Evolutionary conservation across 2,113 vertebrate genomes (phyloP), one percentile per base, ranked within the genome.

Genomic region (Gasterosteus nipponicus): DNA sequence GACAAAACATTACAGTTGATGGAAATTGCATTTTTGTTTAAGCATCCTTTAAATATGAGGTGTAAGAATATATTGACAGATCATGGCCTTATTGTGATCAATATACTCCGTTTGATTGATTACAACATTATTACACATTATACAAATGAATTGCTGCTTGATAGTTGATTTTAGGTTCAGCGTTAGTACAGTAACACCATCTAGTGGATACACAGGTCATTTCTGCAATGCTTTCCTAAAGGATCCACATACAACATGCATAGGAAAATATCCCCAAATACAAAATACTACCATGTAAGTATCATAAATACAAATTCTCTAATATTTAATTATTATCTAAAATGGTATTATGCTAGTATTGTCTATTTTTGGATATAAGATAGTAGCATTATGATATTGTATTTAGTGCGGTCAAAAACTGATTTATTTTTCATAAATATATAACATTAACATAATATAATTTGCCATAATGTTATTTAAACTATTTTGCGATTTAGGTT

Each of bases 191-290:
- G 7, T 18, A 12, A 0, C 33, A 12, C 79, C 87, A 69, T 16
- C 86, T 80, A 67, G 81, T 83, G 89, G 83, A 73, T 16, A 8
- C 2, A 69, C 7, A 16, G 53, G 10, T 16, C 3, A 74, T 12
- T 41, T 19, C 61, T 74, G n/a, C n/a, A n/a, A 5, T 4, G 14
- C 16, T 39, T 22, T n/a, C 54, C 57, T 35, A 12, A 49, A 74
- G 49, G 22, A 33, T 46, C 10, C 39, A 42, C 54, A 7, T 29
- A 42, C 2, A n/a, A 58, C 41, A 58, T n/a, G 2, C 56, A 57
- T 29, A 10, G 29, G 14, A 3, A 62, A 62, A 12, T 26, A 22
- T 38, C 6, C 35, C 35, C 5, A 38, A 38, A 38, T 38, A 38
- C 35, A 7, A 38, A 38, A 7, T 38, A 38, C 35, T 38, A 47